phyloP scores from a whole-genome alignment of 1,140 invertebrate genomes.

The Pentalonia nigronervosa region DNA sequence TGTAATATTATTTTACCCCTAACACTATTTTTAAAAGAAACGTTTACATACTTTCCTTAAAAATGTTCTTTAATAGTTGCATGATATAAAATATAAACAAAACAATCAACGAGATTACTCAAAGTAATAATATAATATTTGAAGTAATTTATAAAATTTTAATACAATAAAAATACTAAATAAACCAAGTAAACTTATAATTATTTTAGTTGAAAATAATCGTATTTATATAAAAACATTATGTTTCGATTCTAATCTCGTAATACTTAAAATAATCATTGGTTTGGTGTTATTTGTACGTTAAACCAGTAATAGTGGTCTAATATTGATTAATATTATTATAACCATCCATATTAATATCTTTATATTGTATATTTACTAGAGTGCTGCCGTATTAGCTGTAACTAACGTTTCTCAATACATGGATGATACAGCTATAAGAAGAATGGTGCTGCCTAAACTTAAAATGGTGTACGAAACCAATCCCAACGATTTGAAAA shows the following conservation, averaged over 20 bases:
- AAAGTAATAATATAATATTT: neutral
- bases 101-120: neutral
- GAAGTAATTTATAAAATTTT: neutral
- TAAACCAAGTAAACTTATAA: neutral
- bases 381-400: conserved; percentile 90
- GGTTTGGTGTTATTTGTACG: neutral
- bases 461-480: conserved; percentile 88
- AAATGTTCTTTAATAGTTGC: neutral
- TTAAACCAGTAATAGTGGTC: neutral
- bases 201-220: neutral
- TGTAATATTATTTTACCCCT: neutral
- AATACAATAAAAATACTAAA: neutral
- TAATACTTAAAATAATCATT: neutral
- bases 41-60: neutral
- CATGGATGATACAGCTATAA: conserved; percentile 83
- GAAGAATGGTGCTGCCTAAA: conserved; percentile 84
- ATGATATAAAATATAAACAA: neutral
- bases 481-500: conserved; percentile 79
- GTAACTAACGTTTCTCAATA: conserved; percentile 86
- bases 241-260: neutral
- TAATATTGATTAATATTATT: neutral
- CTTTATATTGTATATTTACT: conserved; percentile 19
- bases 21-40: neutral
- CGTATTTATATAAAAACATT: neutral
- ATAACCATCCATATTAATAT: neutral